A percentile compares a stretch with the other conserved stretches of the same genome.
These are phyloP conservation scores for Chaetogeoica ovagalla DNA, from an alignment of 2,888 invertebrate species.

Conservation along the genomic window DNA sequence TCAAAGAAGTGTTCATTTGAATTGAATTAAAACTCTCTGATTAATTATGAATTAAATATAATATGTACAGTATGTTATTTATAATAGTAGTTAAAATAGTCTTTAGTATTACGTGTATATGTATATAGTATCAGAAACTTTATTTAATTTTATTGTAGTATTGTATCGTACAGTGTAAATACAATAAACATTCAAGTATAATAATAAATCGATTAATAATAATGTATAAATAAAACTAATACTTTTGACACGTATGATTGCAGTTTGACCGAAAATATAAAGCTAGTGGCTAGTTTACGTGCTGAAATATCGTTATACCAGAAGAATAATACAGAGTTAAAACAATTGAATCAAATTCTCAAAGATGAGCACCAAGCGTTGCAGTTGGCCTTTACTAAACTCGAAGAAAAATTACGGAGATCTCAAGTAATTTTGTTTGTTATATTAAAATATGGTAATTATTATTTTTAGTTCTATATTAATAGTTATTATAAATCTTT, in stretches of 20 bases:
- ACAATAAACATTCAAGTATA: too few relatives aligned
- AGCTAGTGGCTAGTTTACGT: conserved; percentile 64
- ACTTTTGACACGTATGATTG: conserved; percentile 55
- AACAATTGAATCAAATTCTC: conserved; percentile 82
- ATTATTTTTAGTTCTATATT: neutral
- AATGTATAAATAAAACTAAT: neutral
- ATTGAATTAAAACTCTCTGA: too few relatives aligned
- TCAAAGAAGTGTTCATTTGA: too few relatives aligned
- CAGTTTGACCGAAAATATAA: conserved; percentile 71
- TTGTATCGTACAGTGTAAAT: too few relatives aligned
- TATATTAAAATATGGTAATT: conserved; percentile 4
- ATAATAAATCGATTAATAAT: too few relatives aligned
- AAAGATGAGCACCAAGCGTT: conserved; percentile 93
- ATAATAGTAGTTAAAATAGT: too few relatives aligned
- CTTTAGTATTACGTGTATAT: too few relatives aligned
- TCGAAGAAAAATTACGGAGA: conserved; percentile 87
- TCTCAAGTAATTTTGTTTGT: conserved; percentile 66
- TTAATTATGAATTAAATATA: too few relatives aligned
- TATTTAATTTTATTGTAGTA: too few relatives aligned
- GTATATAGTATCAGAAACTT: too few relatives aligned
- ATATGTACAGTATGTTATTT: too few relatives aligned
- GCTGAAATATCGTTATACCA: conserved; percentile 75
- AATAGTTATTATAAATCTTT: neutral
- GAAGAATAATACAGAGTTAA: conserved; percentile 73
- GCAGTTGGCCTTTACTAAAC: conserved; percentile 83